phyloP scores from a whole-genome alignment of 92 coral and sea anemone genomes.

The Epizoanthus stellaris region DNA sequence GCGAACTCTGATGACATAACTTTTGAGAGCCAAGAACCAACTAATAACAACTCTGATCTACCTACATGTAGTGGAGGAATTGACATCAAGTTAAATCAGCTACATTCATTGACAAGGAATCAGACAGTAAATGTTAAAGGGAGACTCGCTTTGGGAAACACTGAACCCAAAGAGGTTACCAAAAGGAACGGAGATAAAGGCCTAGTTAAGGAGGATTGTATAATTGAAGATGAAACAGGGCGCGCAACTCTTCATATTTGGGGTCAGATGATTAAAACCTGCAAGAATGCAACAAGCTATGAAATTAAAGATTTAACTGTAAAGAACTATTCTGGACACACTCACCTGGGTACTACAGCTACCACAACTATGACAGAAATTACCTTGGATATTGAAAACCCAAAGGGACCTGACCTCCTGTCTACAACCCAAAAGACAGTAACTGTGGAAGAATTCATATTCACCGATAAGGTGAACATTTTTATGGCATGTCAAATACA shows the following conservation, averaged over 20 bases:
- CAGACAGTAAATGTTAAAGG: slow-evolving; percentile 55
- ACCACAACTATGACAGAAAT: slow-evolving; percentile 41
- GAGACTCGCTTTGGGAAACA: slow-evolving; percentile 38
- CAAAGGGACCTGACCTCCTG: slow-evolving; percentile 42
- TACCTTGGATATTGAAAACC: slow-evolving; percentile 16
- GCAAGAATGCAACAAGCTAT: slow-evolving; percentile 48
- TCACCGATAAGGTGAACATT: slow-evolving; percentile 49
- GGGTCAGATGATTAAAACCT: slow-evolving; percentile 52
- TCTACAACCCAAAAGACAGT: slow-evolving; percentile 38
- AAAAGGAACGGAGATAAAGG: slow-evolving; percentile 43
- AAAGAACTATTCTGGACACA: slow-evolving; percentile 45
- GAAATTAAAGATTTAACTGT: slow-evolving; percentile 54
- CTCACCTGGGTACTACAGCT: slow-evolving; percentile 57
- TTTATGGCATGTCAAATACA: slow-evolving; percentile 57
- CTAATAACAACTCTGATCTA: slow-evolving; percentile 24
- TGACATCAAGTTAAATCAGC: slow-evolving; percentile 36
- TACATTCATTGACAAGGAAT: slow-evolving; percentile 43
- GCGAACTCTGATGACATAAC: slow-evolving; percentile 42
- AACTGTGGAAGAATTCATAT: slow-evolving; percentile 45
- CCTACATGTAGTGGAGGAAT: neutral
- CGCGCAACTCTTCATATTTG: slow-evolving; percentile 63
- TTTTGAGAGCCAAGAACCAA: slow-evolving; percentile 24
- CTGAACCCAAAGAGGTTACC: slow-evolving; percentile 46
- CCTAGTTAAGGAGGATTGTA: slow-evolving; percentile 57
- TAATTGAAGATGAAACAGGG: slow-evolving; percentile 65